Evolutionary conservation across 1,140 invertebrate genomes (phyloP), one percentile per base, ranked within the genome.

Genomic region (Carcinoscorpius rotundicauda): DNA sequence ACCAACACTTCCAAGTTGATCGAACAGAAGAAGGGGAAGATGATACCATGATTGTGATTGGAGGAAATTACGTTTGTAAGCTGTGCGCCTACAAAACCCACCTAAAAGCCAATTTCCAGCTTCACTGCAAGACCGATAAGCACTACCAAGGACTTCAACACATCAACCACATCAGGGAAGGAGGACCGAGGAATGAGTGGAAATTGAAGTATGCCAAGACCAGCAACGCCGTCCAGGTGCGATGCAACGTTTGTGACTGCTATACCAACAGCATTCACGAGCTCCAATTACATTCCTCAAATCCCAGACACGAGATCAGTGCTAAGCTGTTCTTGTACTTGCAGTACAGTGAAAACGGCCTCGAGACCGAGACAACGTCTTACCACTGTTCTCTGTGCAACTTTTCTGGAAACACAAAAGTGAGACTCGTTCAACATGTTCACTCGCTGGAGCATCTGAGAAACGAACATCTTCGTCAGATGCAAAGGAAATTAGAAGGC

Each of bases 101-200:
- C 76, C 81, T 99, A 49, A 99, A 99, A 76, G 97, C 97, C 6
- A 99, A 99, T 79, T 99, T 99, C 80, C 96, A 99, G 78, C 83
- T 99, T 48, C 97, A 99, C 76, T 98, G 95, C 76, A 98, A 98
- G 79, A 99, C 97, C 50, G 97, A 99, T 79, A 99, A 99, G 78
- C 97, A 99, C 81, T 80, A 98, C 61, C 97, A 99, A 76, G 84
- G 94, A 74, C 81, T 99, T 71, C 96, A 98, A 73, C 91, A 98
- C 75, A 92, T 98, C 8, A 98, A 97, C 77, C 95, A 98, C 76
- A 93, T 98, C 5, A 92, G 95, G 72, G 94, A 98, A 79, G 95
- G 95, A 60, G 95, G 95, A 0, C 81, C 86, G 0, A 79, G 86
- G 49, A 97, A 97, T 77, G 93, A 97, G 74, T 97, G 94, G 89